These are phyloP conservation scores for Bovichtus diacanthus DNA, from an alignment of 2,797 vertebrate genomes.

Conservation along the genomic window DNA sequence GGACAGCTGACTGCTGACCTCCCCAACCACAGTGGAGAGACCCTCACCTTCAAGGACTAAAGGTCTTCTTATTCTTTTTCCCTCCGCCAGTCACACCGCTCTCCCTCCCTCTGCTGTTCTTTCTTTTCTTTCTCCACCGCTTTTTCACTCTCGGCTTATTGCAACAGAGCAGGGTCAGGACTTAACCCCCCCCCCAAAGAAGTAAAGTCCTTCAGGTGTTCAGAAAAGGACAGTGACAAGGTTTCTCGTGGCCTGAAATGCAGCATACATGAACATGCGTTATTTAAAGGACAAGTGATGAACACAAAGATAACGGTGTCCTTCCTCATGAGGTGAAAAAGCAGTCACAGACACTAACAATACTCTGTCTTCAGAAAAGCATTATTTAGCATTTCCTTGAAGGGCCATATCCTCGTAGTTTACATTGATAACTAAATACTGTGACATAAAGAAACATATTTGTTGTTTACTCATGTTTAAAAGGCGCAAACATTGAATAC, in stretches of 20 bases:
- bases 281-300: not conserved
- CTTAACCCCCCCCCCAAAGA: slow-evolving; percentile 44
- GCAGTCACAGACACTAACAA: not conserved
- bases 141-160: slow-evolving; percentile 60
- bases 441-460: not conserved
- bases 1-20: slow-evolving; percentile 70
- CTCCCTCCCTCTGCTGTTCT: slow-evolving; percentile 29
- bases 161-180: slow-evolving; percentile 47
- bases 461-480: not conserved
- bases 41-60: slow-evolving; percentile 73
- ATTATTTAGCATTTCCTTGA: not conserved
- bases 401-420: not conserved
- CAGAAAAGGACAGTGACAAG: slow-evolving; percentile 37
- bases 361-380: not conserved
- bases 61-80: slow-evolving; percentile 56
- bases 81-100: slow-evolving; percentile 28
- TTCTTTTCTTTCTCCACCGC: slow-evolving; percentile 50
- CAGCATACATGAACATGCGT: not conserved
- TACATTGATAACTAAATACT: not conserved
- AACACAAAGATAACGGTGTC: not conserved
- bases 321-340: not conserved
- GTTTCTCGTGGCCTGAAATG: slow-evolving; percentile 8
- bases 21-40: slow-evolving; percentile 37
- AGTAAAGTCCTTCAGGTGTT: slow-evolving; percentile 56
- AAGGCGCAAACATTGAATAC: not conserved